A percentile compares a stretch with the other conserved stretches of the same genome.
Conservation (phyloP, 1,140 invertebrate genomes). For the Paramacrobiotus metropolitanus region DNA sequence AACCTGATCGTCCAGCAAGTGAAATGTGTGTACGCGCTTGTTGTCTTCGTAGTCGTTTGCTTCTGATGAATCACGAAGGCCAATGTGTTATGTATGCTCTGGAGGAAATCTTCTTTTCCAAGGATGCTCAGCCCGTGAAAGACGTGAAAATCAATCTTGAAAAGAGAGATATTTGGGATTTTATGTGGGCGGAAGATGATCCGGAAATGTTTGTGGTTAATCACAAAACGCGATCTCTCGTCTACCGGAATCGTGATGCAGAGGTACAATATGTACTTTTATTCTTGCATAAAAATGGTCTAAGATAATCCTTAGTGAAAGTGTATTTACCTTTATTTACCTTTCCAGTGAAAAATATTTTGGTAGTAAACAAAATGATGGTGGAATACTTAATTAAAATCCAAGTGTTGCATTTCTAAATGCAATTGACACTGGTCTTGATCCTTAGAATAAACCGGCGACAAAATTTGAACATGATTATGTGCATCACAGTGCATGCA, state of each 20-base stretch:
- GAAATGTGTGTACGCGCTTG: not conserved
- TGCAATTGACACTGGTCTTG: too few species aligned
- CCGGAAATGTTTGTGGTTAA: not conserved
- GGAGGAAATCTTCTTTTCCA: not conserved
- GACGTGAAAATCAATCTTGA: not conserved
- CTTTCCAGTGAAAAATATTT: too few species aligned
- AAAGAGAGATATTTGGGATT: not conserved
- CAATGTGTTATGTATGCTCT: not conserved
- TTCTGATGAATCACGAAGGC: not conserved
- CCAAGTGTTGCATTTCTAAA: too few species aligned
- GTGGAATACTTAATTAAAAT: too few species aligned
- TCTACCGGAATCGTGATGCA: not conserved
- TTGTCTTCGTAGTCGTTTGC: not conserved
- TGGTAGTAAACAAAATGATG: too few species aligned
- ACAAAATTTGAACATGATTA: too few species aligned
- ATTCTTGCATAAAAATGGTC: not conserved
- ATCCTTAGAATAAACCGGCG: too few species aligned
- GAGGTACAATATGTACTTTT: not conserved
- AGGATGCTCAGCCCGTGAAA: not conserved
- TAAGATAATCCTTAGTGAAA: too few species aligned
- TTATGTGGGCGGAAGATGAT: not conserved
- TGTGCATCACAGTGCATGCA: too few species aligned
- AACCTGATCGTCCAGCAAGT: not conserved
- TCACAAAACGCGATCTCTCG: not conserved
- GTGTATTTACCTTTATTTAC: too few species aligned